A percentile compares a stretch with the other conserved stretches of the same genome.
Evolutionary conservation across 2,113 vertebrate species (phyloP).

Genomic region (Empidonax traillii): DNA sequence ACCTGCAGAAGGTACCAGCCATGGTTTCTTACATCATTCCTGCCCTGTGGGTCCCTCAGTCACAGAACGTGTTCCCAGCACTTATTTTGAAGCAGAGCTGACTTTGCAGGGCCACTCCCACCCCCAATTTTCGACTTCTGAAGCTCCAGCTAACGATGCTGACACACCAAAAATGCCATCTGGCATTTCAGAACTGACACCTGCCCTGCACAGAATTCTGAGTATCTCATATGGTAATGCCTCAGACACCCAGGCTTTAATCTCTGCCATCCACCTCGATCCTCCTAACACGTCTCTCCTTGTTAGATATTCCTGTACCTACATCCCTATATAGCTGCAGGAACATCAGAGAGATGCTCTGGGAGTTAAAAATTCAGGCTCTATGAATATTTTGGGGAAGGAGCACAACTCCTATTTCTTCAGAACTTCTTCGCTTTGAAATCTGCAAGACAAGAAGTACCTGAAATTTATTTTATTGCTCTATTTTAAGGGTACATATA

Average conservation of each 20-base stretch:
- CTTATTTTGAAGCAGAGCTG: background rate
- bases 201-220: background rate
- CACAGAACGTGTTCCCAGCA: accelerated
- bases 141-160: background rate
- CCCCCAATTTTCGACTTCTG: background rate
- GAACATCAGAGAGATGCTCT: background rate
- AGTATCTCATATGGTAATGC: background rate
- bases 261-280: background rate
- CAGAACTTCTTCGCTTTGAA: background rate
- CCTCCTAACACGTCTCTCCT: background rate
- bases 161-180: background rate
- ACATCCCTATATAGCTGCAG: background rate
- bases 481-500: background rate
- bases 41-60: background rate
- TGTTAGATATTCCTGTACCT: background rate
- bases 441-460: background rate
- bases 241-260: background rate
- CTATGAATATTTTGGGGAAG: background rate
- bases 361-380: background rate
- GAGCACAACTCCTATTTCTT: background rate
- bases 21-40: background rate
- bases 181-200: background rate
- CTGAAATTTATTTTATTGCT: background rate
- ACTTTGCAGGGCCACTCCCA: background rate
- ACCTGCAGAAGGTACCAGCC: background rate